Evolutionary conservation across 2,113 vertebrate genomes (phyloP), one percentile per base, ranked within the genome.

Genomic region (Vanacampus margaritifer): DNA sequence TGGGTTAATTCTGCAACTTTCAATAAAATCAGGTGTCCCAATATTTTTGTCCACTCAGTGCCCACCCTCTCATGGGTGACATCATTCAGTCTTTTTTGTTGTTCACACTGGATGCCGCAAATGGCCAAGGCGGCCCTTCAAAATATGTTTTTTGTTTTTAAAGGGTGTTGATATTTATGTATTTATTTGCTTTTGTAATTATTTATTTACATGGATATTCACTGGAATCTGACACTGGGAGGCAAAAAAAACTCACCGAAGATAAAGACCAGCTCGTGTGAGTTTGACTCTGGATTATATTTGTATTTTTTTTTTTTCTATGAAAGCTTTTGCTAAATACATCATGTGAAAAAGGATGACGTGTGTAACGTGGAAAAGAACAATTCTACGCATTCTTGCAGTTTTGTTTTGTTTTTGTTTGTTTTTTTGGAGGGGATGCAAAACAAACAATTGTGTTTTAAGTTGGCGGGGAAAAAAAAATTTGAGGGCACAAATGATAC

Each of bases 111-210:
- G 21, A 39, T 39, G 21, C 13, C 10, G 9, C 26, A 39, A 6
- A 61, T 21, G 17, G 75, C 73, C 85, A 86, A 72, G 84, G 72
- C 74, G 78, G 82, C 72, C 41, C 65, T 74, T 72, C 60, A 69
- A 64, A 60, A 79, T 91, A 89, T 90, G 87, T 92, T 90, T 91
- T 83, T 78, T 62, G 16, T 11, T 26, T 14, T 14, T 23, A 39
- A 23, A 82, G 83, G 60, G 72, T 46, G 68, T 75, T 74, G 63
- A 74, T 91, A 91, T 90, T 89, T 90, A 91, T 91, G 80, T 91
- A 92, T 92, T 91, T 92, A 92, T 92, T 92, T 81, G 71, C 89
- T 90, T 89, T 45, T 90, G 89, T 87, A 88, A 89, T 85, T 90
- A 89, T 92, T 90, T 88, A 87, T 89, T 83, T 65, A 48, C 57